phyloP scores from a whole-genome alignment of 2,113 vertebrate genomes.

The Myrmophylax atrothorax region DNA sequence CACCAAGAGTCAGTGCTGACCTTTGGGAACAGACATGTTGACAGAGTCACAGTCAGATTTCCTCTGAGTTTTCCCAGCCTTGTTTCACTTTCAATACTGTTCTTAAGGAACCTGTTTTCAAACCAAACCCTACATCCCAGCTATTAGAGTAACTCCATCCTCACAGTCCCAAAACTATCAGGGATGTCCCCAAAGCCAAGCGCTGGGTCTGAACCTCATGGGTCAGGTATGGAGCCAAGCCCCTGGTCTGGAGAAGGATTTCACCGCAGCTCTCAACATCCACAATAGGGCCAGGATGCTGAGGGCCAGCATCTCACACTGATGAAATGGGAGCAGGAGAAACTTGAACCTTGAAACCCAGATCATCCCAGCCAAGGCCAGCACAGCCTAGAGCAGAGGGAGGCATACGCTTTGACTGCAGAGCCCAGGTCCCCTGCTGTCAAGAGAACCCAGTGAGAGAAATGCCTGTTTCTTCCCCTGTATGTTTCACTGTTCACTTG shows the following conservation, averaged over 20 bases:
- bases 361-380: neutral
- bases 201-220: neutral
- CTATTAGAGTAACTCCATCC: neutral
- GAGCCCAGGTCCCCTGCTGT: neutral
- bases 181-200: neutral
- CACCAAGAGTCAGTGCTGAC: neutral
- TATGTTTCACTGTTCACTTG: neutral
- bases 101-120: constrained; percentile 1
- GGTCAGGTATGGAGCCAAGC: neutral
- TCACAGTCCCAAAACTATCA: neutral
- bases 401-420: neutral
- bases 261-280: neutral
- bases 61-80: constrained; percentile 53
- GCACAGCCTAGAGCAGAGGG: neutral
- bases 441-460: neutral
- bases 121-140: neutral
- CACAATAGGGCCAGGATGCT: neutral
- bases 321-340: rapidly evolving
- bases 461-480: neutral
- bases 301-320: neutral
- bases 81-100: constrained; percentile 14
- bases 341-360: neutral
- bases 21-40: constrained; percentile 10
- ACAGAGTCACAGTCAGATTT: neutral
- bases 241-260: neutral